These are phyloP conservation scores for Cephus pulcher DNA, from an alignment of 2,888 invertebrate species.

Conservation along the genomic window DNA sequence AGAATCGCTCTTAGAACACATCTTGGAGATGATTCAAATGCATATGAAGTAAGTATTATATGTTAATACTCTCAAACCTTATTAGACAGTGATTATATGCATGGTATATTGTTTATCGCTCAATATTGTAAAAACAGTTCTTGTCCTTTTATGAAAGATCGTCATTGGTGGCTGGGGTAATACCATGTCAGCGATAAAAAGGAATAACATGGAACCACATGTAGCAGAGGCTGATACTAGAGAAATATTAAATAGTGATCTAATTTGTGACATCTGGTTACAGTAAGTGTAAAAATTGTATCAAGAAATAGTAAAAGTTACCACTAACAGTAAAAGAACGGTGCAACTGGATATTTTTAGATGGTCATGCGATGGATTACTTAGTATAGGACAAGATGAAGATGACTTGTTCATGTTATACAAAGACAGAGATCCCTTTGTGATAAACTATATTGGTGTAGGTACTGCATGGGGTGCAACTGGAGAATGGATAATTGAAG, in stretches of 20 bases:
- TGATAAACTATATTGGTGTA: constrained; percentile 49
- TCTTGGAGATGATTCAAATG: constrained; percentile 45
- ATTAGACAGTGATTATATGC: background rate
- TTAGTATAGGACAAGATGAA: constrained; percentile 36
- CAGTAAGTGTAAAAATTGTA: constrained; percentile 33
- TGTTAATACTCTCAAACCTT: background rate
- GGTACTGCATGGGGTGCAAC: constrained; percentile 49
- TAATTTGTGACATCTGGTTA: constrained; percentile 42
- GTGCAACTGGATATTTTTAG: constrained; percentile 25
- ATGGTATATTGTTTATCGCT: background rate
- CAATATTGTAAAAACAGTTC: background rate
- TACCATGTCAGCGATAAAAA: constrained; percentile 46
- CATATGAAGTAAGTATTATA: constrained; percentile 43
- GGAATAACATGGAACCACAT: constrained; percentile 37
- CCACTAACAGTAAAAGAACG: background rate
- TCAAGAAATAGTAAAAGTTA: background rate
- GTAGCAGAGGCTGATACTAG: constrained; percentile 44
- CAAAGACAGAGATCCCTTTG: constrained; percentile 46
- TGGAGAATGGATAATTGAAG: constrained; percentile 48
- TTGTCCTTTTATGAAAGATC: constrained; percentile 33
- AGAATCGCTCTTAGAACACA: constrained; percentile 50
- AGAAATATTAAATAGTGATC: constrained; percentile 37
- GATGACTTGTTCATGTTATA: constrained; percentile 40
- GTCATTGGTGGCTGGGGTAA: constrained; percentile 48
- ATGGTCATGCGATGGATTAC: constrained; percentile 46